Evolutionary conservation across 2,888 invertebrate species (phyloP).

Genomic region (Drosophila melanosoma): DNA sequence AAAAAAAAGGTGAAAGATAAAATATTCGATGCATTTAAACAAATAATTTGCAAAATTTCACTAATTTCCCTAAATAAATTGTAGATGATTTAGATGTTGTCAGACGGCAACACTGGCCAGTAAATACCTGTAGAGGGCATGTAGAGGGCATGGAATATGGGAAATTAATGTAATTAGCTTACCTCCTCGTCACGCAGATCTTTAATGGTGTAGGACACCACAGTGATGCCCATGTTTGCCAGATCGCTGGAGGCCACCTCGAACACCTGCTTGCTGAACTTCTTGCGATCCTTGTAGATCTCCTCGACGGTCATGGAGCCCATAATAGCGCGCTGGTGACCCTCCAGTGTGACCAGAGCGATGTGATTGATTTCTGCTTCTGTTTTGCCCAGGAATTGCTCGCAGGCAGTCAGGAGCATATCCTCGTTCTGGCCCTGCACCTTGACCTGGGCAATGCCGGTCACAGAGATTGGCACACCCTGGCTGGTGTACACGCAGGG

Average conservation of each 20-base stretch:
- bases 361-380: conserved; percentile 96
- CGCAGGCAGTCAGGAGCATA: conserved; percentile 93
- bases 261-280: conserved; percentile 97
- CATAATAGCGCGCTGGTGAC: conserved; percentile 98
- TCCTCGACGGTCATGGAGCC: conserved; percentile 98
- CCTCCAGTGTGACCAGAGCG: conserved; percentile 95
- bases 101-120: conserved; percentile 9
- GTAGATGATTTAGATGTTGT: background rate
- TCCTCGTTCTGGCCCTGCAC: conserved; percentile 91
- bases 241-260: conserved; percentile 97
- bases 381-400: conserved; percentile 95
- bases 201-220: conserved; percentile 97
- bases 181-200: conserved; percentile 98
- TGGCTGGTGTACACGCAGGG: conserved; percentile 98
- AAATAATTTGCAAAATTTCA: background rate
- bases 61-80: background rate
- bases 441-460: conserved; percentile 98
- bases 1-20: background rate
- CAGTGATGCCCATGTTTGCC: conserved; percentile 98
- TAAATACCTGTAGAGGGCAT: background rate
- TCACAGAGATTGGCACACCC: conserved; percentile 98
- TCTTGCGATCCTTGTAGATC: conserved; percentile 97
- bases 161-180: conserved; percentile 72
- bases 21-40: background rate
- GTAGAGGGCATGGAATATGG: background rate